These are phyloP conservation scores for Torymus auratus DNA, from an alignment of 2,888 invertebrate species.

Conservation along the genomic window DNA sequence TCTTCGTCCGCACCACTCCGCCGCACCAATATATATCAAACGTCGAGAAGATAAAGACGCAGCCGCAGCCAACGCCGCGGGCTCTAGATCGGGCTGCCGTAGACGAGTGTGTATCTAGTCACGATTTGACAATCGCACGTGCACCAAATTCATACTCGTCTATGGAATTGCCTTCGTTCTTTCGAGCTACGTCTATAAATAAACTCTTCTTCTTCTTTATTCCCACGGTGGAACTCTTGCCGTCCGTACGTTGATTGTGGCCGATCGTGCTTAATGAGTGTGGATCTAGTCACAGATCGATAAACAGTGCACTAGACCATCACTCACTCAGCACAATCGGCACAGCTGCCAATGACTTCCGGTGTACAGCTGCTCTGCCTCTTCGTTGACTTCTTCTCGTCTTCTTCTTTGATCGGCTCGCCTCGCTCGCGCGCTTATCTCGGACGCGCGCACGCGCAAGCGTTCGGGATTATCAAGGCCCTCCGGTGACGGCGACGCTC, in stretches of 20 bases:
- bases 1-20: not conserved
- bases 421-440: constrained; percentile 6
- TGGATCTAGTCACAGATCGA: constrained; percentile 89
- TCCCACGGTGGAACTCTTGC: not conserved
- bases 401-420: constrained; percentile 25
- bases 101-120: constrained; percentile 95
- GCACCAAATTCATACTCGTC: constrained; percentile 90
- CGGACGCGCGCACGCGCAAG: not conserved
- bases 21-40: not conserved
- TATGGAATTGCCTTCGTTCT: constrained; percentile 82
- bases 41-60: not conserved
- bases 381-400: constrained; percentile 16
- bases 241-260: constrained; percentile 55
- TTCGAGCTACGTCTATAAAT: not conserved
- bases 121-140: constrained; percentile 80
- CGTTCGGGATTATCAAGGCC: constrained; percentile 9
- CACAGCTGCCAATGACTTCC: constrained; percentile 41
- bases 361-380: constrained; percentile 11
- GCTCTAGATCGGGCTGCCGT: constrained; percentile 78
- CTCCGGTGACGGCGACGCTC: not conserved
- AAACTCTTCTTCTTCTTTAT: not conserved
- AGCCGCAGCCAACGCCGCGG: not conserved
- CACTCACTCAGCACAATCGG: constrained; percentile 82
- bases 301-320: constrained; percentile 84
- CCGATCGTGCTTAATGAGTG: constrained; percentile 86